Evolutionary conservation across 2,888 invertebrate genomes (phyloP).

Genomic region (Dyspetes luteomarginatus): DNA sequence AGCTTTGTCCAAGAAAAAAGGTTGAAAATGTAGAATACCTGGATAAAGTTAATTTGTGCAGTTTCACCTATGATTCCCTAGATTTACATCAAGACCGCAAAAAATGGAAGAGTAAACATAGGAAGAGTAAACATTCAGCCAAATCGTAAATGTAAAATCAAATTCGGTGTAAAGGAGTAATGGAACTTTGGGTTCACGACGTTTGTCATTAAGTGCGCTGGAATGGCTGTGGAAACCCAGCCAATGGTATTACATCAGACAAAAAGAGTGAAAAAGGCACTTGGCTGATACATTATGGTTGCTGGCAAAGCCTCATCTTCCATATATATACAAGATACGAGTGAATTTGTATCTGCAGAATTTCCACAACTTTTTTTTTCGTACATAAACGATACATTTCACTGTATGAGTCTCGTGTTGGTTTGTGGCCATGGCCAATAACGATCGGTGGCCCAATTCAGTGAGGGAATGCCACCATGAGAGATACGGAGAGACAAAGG

Average conservation of each 20-base stretch:
- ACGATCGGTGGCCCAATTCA: slow-evolving; percentile 49
- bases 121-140: too few relatives aligned
- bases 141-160: too few relatives aligned
- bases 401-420: neutral
- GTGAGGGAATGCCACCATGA: slow-evolving; percentile 16
- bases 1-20: slow-evolving; percentile 9
- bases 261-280: slow-evolving; percentile 12
- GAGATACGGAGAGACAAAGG: neutral
- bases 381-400: slow-evolving; percentile 15
- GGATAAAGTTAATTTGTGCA: too few relatives aligned
- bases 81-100: too few relatives aligned
- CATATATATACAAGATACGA: neutral
- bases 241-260: slow-evolving; percentile 21
- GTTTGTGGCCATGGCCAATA: slow-evolving; percentile 45
- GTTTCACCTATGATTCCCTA: too few relatives aligned
- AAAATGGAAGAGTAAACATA: too few relatives aligned
- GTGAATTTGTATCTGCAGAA: neutral
- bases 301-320: slow-evolving; percentile 34
- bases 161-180: too few relatives aligned
- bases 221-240: too few relatives aligned
- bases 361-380: neutral
- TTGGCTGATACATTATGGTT: slow-evolving; percentile 26
- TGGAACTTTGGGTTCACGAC: too few relatives aligned
- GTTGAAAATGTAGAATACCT: too few relatives aligned
- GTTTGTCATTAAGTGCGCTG: too few relatives aligned